Percentiles rank a stretch among this genome's conserved stretches.
Evolutionary conservation across 2,113 vertebrate genomes (phyloP).

Genomic region (Lagopus leucura): DNA sequence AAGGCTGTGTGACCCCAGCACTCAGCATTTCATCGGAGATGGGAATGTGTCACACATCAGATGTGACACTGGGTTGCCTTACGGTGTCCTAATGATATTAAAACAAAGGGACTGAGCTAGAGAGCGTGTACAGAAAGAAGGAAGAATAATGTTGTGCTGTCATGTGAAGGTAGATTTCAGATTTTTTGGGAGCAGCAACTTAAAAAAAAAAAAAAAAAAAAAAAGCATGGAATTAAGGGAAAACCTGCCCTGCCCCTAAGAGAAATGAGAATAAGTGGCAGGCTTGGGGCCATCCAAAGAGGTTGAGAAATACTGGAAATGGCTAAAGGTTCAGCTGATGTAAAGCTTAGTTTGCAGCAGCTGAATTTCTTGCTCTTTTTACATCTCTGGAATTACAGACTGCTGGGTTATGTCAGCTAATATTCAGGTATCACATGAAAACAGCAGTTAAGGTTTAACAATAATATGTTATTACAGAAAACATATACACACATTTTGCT

Average conservation of each 20-base stretch:
- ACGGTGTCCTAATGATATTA: background rate
- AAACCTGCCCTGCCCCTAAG: background rate
- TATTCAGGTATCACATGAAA: background rate
- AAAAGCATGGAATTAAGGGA: background rate
- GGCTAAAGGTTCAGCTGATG: background rate
- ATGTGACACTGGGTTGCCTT: background rate
- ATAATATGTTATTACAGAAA: background rate
- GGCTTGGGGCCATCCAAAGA: background rate
- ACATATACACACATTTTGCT: background rate
- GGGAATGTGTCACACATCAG: fast-evolving
- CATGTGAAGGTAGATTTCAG: background rate
- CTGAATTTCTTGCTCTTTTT: background rate
- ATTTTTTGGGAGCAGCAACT: background rate
- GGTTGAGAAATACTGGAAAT: background rate
- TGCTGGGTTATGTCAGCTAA: background rate
- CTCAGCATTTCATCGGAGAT: background rate
- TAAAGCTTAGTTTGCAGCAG: background rate
- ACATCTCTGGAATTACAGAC: background rate
- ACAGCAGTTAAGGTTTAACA: background rate
- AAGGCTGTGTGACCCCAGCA: fast-evolving
- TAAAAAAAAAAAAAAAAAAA: background rate
- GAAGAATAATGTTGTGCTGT: background rate
- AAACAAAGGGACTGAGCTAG: background rate
- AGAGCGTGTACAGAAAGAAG: background rate
- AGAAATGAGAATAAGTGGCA: background rate